These are phyloP conservation scores for Platycheirus albimanus DNA, from an alignment of 2,888 invertebrate genomes.

Conservation along the genomic window DNA sequence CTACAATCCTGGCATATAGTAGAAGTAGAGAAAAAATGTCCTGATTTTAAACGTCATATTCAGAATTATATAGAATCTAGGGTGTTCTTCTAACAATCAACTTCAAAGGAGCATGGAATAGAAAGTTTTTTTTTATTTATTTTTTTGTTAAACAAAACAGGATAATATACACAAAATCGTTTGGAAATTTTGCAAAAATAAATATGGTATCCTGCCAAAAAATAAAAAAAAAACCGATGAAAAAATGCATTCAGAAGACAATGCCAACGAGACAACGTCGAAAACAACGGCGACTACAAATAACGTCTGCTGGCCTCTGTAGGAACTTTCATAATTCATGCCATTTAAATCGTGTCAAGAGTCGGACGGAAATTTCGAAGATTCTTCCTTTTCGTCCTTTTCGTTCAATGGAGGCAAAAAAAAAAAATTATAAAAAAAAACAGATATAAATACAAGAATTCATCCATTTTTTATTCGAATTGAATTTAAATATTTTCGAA, in stretches of 20 bases:
- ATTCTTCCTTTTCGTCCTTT: neutral
- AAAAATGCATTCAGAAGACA: conserved; percentile 12
- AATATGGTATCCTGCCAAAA: conserved; percentile 48
- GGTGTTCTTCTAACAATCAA: conserved; percentile 13
- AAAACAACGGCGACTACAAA: neutral
- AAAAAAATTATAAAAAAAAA: neutral
- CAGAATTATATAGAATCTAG: neutral
- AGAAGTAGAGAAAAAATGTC: too few species aligned
- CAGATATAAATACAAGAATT: conserved; percentile 5
- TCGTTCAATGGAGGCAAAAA: neutral
- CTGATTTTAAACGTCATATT: neutral
- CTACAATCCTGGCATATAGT: neutral
- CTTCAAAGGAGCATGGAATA: neutral
- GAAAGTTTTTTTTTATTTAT: too few species aligned
- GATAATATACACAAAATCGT: conserved; percentile 3
- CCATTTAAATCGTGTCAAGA: conserved; percentile 59
- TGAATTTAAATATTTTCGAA: conserved; percentile 42
- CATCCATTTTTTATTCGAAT: conserved; percentile 19
- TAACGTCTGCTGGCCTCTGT: conserved; percentile 22
- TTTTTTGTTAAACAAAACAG: neutral
- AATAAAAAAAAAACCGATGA: conserved; percentile 17
- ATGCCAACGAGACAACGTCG: neutral
- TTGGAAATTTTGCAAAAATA: neutral
- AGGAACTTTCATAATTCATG: conserved; percentile 38
- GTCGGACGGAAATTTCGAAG: conserved; percentile 32